Evolutionary conservation across 1,140 invertebrate species (phyloP), one percentile per base, ranked within the genome.

Genomic region (Bombus confusus): DNA sequence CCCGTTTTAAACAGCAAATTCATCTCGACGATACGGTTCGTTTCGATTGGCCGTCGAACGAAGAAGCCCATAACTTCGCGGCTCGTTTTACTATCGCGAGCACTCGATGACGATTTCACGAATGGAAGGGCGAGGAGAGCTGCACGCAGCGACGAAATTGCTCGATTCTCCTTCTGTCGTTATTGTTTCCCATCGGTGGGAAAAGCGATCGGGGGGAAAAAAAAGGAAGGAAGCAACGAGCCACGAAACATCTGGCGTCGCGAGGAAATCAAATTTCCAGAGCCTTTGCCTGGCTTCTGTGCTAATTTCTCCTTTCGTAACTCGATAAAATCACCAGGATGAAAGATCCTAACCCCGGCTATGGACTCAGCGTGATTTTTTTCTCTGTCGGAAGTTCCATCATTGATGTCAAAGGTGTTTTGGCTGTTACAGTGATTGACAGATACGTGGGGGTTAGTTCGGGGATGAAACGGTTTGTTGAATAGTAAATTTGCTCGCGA

Each of bases 231-330:
- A 91, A 90, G 64, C 86, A 86, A 90, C 52, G 34, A 22, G 57
- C 57, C 66, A 68, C 80, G 92, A 92, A 92, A 90, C 91, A 92
- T 91, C 91, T 92, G 93, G 91, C 90, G 81, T 87, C 62, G 71
- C 80, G 82, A 90, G 92, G 88, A 92, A 94, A 93, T 94, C 91
- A 89, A 92, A 94, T 94, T 94, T 92, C 91, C 91, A 91, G 83
- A 86, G 86, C 88, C 90, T 92, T 87, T 81, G 75, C 79, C 77
- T 22, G 28, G 39, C 89, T 47, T 52, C 80, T 74, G 75, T 85
- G 88, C 87, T 93, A 93, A 94, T 94, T 93, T 80, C 73, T 90
- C 64, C 83, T 88, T 91, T 91, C 89, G 85, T 93, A 91, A 93
- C 86, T 92, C 47, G 47, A 52, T 52, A 52, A 52, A 22, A 52